Evolutionary conservation across 2,888 invertebrate genomes (phyloP).

Genomic region (Drosophila koepferae): DNA sequence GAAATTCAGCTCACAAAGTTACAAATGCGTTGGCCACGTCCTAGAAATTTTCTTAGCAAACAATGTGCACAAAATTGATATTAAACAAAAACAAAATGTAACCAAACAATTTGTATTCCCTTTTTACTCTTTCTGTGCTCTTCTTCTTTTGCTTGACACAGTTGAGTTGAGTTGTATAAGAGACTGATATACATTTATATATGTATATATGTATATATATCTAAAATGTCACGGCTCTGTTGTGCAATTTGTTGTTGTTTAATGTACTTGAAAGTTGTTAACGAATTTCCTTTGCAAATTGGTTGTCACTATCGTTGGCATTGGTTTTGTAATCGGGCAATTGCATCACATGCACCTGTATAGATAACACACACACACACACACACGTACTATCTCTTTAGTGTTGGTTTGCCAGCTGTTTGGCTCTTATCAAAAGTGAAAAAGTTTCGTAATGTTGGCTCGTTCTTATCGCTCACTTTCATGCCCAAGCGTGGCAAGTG

Average conservation of each 20-base stretch:
- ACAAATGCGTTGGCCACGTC: slow-evolving; percentile 1
- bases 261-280: slow-evolving; percentile 27
- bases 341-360: slow-evolving; percentile 67
- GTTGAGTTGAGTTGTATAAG: neutral
- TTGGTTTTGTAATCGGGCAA: slow-evolving; percentile 63
- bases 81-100: slow-evolving; percentile 6
- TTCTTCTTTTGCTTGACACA: neutral
- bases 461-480: slow-evolving; percentile 41
- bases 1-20: slow-evolving; percentile 5
- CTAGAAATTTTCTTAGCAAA: slow-evolving; percentile 1
- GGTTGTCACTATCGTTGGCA: slow-evolving; percentile 42
- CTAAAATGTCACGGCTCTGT: slow-evolving; percentile 5
- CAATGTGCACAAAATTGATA: slow-evolving; percentile 5
- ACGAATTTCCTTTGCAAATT: slow-evolving; percentile 31
- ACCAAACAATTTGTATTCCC: neutral
- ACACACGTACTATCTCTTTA: neutral
- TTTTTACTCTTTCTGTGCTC: too few relatives aligned
- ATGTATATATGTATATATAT: neutral
- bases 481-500: slow-evolving; percentile 41
- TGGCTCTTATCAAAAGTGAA: slow-evolving; percentile 45
- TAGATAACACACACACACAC: slow-evolving; percentile 21
- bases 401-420: slow-evolving; percentile 29
- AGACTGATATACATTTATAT: neutral
- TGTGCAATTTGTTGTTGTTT: slow-evolving; percentile 12
- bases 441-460: slow-evolving; percentile 64